A percentile compares a stretch with the other conserved stretches of the same genome.
These are phyloP conservation scores for Agrilus cyanescens DNA, from an alignment of 2,888 invertebrate species.

Conservation along the genomic window DNA sequence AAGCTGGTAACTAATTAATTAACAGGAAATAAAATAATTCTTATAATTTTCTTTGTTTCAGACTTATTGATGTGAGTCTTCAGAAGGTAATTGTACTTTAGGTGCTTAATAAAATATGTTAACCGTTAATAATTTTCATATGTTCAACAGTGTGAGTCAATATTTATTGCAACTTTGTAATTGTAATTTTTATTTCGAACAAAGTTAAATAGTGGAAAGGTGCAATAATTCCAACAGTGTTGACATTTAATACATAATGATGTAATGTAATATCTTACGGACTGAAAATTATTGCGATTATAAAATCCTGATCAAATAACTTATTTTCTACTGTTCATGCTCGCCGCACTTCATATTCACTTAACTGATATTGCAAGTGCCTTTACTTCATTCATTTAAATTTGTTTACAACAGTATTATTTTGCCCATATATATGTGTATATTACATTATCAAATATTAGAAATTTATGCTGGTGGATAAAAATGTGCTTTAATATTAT, in stretches of 20 bases:
- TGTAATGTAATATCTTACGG: conserved; percentile 17
- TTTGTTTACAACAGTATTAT: no score
- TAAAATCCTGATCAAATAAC: conserved; percentile 24
- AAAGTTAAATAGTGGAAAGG: conserved; percentile 11
- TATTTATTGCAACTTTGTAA: background rate
- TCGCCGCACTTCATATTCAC: no score
- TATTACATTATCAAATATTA: no score
- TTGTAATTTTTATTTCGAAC: conserved; percentile 5
- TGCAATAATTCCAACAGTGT: conserved; percentile 13
- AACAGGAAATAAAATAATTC: background rate
- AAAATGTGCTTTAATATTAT: no score
- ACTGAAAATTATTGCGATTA: conserved; percentile 21
- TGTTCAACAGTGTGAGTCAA: conserved; percentile 4
- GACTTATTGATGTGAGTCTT: conserved; percentile 35
- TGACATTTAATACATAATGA: conserved; percentile 11
- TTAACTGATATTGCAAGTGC: no score
- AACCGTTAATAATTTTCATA: conserved; percentile 9
- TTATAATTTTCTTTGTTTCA: conserved; percentile 24
- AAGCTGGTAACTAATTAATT: conserved; percentile 27
- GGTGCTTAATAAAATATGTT: conserved; percentile 19
- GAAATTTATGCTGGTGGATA: no score
- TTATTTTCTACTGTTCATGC: no score
- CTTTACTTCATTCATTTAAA: no score
- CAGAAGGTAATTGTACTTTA: conserved; percentile 23
- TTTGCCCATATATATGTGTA: no score